These are phyloP conservation scores for Macquaria australasica DNA, from an alignment of 2,113 vertebrate species.

Conservation along the genomic window DNA sequence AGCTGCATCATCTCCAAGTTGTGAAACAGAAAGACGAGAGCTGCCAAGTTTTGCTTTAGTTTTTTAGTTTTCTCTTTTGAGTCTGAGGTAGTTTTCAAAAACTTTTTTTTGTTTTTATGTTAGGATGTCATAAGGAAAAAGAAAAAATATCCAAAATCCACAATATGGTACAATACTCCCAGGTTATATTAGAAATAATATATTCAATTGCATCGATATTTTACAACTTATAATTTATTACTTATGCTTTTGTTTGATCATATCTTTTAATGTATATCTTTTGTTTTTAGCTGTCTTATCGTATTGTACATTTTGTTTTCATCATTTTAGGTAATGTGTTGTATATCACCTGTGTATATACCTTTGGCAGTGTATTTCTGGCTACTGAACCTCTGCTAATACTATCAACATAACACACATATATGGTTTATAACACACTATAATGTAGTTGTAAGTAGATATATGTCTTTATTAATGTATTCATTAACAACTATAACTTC, in stretches of 20 bases:
- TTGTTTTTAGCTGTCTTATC: neutral
- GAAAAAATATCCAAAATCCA: neutral
- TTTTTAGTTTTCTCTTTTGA: conserved; percentile 47
- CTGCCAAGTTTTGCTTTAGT: conserved; percentile 15
- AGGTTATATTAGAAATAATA: neutral
- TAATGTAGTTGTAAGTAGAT: neutral
- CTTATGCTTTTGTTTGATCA: neutral
- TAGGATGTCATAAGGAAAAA: neutral
- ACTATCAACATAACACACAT: neutral
- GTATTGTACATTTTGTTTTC: neutral
- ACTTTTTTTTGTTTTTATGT: neutral
- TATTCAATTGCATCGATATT: neutral
- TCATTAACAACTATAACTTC: neutral
- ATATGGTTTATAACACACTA: neutral
- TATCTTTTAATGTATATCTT: neutral
- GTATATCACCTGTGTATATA: neutral
- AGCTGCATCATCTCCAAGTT: conserved; percentile 20
- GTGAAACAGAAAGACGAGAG: conserved; percentile 46
- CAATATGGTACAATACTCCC: neutral
- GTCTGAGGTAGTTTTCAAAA: neutral
- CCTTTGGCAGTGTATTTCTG: neutral
- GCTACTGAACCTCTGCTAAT: neutral
- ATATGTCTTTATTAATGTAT: neutral
- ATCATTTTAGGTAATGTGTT: too few species aligned
- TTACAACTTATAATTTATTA: neutral